Evolutionary conservation across 23 tunicate genomes (phyloP).

Genomic region (Halocynthia roretzi): DNA sequence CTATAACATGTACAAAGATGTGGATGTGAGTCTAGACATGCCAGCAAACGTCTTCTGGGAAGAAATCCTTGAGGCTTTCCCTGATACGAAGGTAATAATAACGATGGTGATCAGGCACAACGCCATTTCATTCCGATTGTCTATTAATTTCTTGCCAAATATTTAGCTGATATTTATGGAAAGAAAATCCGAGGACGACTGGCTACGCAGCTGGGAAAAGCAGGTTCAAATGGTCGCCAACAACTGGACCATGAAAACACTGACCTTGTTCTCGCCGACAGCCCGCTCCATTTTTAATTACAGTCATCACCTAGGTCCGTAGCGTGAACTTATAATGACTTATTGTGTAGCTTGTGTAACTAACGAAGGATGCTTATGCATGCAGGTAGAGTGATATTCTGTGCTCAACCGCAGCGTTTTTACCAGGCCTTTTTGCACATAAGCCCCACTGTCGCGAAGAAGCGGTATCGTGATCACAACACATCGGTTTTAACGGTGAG

Average conservation of each 20-base stretch:
- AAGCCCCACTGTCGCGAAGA: constrained; percentile 25
- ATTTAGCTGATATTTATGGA: constrained; percentile 6
- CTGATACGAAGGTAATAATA: constrained; percentile 10
- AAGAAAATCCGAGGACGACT: constrained; percentile 18
- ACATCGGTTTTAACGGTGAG: constrained; percentile 18
- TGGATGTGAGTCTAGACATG: constrained; percentile 19
- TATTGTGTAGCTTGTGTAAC: no score
- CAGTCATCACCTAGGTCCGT: constrained; percentile 22
- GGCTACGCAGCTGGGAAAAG: constrained; percentile 22
- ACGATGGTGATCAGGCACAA: no score
- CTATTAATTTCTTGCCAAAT: no score
- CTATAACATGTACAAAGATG: constrained; percentile 21
- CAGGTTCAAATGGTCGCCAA: constrained; percentile 2
- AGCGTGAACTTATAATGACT: no score
- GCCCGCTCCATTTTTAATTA: constrained; percentile 9
- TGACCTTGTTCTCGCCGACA: constrained; percentile 16
- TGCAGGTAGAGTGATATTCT: constrained; percentile 11
- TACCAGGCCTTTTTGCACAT: constrained; percentile 8
- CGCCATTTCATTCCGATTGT: no score
- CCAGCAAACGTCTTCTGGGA: constrained; percentile 15
- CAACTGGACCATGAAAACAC: constrained; percentile 8
- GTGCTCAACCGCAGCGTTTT: constrained; percentile 6
- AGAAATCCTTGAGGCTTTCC: constrained; percentile 25
- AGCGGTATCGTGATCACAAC: constrained; percentile 27
- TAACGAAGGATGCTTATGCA: no score